These are phyloP conservation scores for Falcaria lacertinaria DNA, from an alignment of 2,888 invertebrate species.

Conservation along the genomic window DNA sequence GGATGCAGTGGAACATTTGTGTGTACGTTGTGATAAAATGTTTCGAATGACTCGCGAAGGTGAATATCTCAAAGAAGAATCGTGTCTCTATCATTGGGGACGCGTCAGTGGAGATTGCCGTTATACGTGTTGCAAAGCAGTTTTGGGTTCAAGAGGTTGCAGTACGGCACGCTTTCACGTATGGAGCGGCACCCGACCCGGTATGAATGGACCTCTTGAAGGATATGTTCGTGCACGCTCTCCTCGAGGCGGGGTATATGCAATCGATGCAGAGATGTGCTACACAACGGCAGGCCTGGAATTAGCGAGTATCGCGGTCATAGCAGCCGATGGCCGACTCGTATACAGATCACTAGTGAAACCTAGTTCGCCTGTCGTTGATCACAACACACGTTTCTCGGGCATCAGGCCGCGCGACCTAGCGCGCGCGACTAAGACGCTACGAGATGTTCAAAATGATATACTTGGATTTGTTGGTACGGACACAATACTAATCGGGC, in stretches of 20 bases:
- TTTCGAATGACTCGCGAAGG: slow-evolving; percentile 86
- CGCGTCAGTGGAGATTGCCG: slow-evolving; percentile 80
- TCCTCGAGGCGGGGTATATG: slow-evolving; percentile 83
- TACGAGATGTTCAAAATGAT: slow-evolving; percentile 91
- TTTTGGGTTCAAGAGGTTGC: slow-evolving; percentile 81
- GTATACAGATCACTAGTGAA: slow-evolving; percentile 92
- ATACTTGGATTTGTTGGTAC: slow-evolving; percentile 88
- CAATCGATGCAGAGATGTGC: slow-evolving; percentile 98
- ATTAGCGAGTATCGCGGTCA: slow-evolving; percentile 91
- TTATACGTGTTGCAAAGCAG: slow-evolving; percentile 83
- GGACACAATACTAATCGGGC: slow-evolving; percentile 95
- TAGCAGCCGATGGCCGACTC: slow-evolving; percentile 84
- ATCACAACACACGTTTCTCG: slow-evolving; percentile 97
- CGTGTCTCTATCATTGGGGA: slow-evolving; percentile 95
- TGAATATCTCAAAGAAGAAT: slow-evolving; percentile 85
- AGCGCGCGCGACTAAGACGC: slow-evolving; percentile 82
- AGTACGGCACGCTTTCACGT: slow-evolving; percentile 84
- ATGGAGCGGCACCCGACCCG: slow-evolving; percentile 85
- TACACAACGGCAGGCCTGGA: slow-evolving; percentile 93
- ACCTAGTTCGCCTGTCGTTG: slow-evolving; percentile 90
- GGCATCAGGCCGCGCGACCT: slow-evolving; percentile 86
- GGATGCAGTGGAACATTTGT: slow-evolving; percentile 81
- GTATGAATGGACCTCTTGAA: slow-evolving; percentile 86
- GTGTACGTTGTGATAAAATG: slow-evolving; percentile 85
- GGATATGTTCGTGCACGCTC: slow-evolving; percentile 82